phyloP scores from a whole-genome alignment of 2,797 vertebrate genomes.

The Helostoma temminkii region DNA sequence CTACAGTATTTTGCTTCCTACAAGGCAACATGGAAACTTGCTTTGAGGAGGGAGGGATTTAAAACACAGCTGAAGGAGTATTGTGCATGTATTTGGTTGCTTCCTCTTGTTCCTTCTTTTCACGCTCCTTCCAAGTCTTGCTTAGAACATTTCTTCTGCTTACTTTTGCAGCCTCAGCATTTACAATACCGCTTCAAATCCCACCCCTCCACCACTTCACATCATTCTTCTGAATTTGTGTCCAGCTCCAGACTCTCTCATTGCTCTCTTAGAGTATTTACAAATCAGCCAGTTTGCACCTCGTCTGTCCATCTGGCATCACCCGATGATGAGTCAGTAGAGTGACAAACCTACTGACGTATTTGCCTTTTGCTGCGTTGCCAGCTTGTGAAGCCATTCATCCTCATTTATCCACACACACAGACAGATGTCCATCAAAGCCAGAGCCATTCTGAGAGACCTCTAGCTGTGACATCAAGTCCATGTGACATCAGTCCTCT shows the following conservation, averaged over 20 bases:
- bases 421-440: constrained; percentile 63
- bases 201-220: background rate
- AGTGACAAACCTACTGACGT: constrained; percentile 73
- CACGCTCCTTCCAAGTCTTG: background rate
- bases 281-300: constrained; percentile 61
- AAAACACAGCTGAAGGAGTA: constrained; percentile 2
- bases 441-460: constrained; percentile 34
- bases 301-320: constrained; percentile 63
- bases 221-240: constrained; percentile 30
- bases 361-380: constrained; percentile 66
- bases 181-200: background rate
- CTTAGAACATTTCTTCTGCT: constrained; percentile 2
- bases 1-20: constrained; percentile 8
- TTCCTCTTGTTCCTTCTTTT: constrained; percentile 30
- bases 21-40: constrained; percentile 4
- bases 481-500: constrained; percentile 40
- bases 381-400: constrained; percentile 72
- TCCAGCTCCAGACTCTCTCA: constrained; percentile 31
- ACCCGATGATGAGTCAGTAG: constrained; percentile 54
- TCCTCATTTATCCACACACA: constrained; percentile 45
- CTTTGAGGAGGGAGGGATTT: background rate
- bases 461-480: constrained; percentile 35
- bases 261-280: constrained; percentile 66
- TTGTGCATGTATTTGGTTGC: constrained; percentile 45
- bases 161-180: constrained; percentile 27